Evolutionary conservation across 2,888 invertebrate species (phyloP).

Genomic region (Clistopyga incitator): DNA sequence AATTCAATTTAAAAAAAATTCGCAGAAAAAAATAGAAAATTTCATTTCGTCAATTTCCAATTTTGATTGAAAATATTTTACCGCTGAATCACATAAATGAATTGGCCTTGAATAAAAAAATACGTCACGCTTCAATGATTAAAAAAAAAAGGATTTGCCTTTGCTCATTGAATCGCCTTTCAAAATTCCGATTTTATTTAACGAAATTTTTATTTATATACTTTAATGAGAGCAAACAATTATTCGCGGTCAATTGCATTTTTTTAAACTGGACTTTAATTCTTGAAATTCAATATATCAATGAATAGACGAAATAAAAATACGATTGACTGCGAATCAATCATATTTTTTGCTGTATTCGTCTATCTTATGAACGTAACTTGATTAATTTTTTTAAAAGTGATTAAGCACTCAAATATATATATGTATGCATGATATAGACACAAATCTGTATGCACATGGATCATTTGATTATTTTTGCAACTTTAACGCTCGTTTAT

Average conservation of each 20-base stretch:
- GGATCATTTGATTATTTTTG: slow-evolving; percentile 75
- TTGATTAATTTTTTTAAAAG: not conserved
- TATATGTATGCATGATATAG: too few relatives aligned
- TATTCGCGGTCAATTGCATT: not conserved
- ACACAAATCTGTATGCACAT: slow-evolving; percentile 59
- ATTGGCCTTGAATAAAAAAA: not conserved
- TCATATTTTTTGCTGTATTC: too few relatives aligned
- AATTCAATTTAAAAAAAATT: not conserved
- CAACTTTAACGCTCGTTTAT: slow-evolving; percentile 66
- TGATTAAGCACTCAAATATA: slow-evolving; percentile 8
- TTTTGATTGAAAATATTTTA: not conserved
- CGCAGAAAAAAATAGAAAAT: not conserved
- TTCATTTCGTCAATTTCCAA: not conserved
- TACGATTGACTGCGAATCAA: too few relatives aligned
- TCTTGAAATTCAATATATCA: too few relatives aligned
- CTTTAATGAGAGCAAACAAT: too few relatives aligned
- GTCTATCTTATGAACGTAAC: too few relatives aligned
- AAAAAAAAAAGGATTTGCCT: not conserved
- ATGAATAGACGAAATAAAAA: too few relatives aligned
- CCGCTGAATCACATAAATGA: not conserved
- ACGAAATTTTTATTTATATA: not conserved
- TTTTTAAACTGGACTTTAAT: not conserved
- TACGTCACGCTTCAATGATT: not conserved
- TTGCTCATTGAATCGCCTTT: not conserved
- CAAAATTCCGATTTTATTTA: not conserved